Base-by-base conservation (phyloP, 1,140 invertebrate species). In the Mycetomoellerius zeteki region DNA sequence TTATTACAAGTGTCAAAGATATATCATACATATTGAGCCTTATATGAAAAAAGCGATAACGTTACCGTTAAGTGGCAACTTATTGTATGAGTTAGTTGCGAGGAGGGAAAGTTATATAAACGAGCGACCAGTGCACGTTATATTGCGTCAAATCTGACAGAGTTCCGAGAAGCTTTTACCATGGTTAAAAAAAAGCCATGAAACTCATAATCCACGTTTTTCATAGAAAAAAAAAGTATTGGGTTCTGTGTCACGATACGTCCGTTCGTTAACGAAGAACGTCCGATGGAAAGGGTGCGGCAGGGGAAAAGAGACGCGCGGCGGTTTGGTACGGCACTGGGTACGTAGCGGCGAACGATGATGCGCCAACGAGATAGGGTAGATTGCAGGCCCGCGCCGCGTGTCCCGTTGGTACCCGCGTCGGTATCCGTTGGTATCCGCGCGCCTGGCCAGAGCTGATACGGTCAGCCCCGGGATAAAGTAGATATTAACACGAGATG, bases 401-500 rank as follows among this genome's bases (percentile, higher is more conserved):
- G 88, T 91, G 86, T 88, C 86, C 90, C 87, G 76, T 86, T 85
- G 85, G 67, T 78, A 73, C 67, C 65, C 65, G 69, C 82, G 64
- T 69, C 62, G 87, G 87, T 86, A 88, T 86, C 86, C 88, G 88
- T 76, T 73, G 86, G 86, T 85, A 87, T 88, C 88, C 89, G 86
- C 87, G 90, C 90, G 93, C 92, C 93, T 93, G 93, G 92, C 91
- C 91, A 93, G 90, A 89, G 93, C 93, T 94, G 93, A 94, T 94
- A 94, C 92, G 93, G 93, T 94, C 93, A 94, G 92, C 92, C 92
- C 89, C 88, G 88, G 93, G 93, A 95, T 95, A 95, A 95, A 95
- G 94, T 95, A 95, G 95, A 95, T 95, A 95, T 95, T 95, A 95
- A 95, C 95, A 95, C 94, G 94, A 95, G 95, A 95, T 95, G 94